Percentiles rank a stretch among this genome's conserved stretches.
Conservation (phyloP, 2,888 invertebrate species). For the Cyclophora punctaria region DNA sequence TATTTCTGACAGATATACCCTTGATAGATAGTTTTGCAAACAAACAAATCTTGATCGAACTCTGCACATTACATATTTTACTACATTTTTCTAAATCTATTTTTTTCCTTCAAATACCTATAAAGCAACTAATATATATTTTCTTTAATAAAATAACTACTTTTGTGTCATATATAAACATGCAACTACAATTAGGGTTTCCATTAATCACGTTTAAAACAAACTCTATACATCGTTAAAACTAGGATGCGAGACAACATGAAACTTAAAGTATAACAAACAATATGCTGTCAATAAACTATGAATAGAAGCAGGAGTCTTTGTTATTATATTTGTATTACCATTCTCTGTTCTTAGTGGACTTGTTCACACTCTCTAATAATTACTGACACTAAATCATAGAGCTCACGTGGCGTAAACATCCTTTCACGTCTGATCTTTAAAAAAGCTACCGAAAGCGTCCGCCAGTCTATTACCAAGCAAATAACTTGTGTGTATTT, state of each 20-base stretch:
- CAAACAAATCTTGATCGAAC: constrained; percentile 45
- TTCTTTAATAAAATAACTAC: no score
- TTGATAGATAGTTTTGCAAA: constrained; percentile 65
- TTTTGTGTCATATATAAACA: no score
- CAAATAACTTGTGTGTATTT: constrained; percentile 66
- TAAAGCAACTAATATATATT: no score
- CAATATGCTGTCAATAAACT: constrained; percentile 40
- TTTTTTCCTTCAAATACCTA: no score
- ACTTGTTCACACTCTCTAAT: constrained; percentile 69
- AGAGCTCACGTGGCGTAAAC: constrained; percentile 66
- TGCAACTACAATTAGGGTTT: no score
- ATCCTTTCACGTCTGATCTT: constrained; percentile 51
- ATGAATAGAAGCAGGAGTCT: constrained; percentile 54
- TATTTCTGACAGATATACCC: constrained; percentile 64
- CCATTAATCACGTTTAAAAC: no score
- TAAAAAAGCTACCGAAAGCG: constrained; percentile 54
- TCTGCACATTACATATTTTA: constrained; percentile 9
- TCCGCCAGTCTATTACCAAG: constrained; percentile 61
- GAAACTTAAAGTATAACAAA: constrained; percentile 43
- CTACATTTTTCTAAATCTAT: no score
- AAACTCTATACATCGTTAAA: constrained; percentile 5
- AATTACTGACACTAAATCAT: constrained; percentile 72
- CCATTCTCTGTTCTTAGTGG: constrained; percentile 61
- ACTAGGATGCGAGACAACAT: constrained; percentile 33
- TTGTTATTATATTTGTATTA: constrained; percentile 69